Percentiles rank a stretch among this genome's conserved stretches.
Conservation (phyloP, 2,797 vertebrate genomes). For the Smutsia temminckii region DNA sequence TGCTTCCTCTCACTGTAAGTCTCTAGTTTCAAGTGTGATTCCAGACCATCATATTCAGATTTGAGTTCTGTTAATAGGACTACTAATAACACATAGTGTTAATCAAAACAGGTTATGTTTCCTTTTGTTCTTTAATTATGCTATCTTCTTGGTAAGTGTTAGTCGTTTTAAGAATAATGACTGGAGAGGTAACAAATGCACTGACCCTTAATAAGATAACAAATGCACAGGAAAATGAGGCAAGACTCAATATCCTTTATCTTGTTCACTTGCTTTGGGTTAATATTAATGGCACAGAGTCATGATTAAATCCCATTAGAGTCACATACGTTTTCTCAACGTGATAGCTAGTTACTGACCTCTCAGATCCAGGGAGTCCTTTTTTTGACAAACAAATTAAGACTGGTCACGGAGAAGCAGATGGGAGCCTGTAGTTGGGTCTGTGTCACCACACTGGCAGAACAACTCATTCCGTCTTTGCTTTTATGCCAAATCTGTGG, state of each 20-base stretch:
- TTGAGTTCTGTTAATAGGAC: neutral
- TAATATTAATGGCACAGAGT: constrained; percentile 29
- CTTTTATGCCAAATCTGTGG: neutral
- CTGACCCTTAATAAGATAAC: neutral
- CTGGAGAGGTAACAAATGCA: neutral
- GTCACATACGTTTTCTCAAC: neutral
- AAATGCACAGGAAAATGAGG: neutral
- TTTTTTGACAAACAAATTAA: constrained; percentile 13
- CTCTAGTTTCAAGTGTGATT: neutral
- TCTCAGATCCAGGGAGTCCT: neutral
- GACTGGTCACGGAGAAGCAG: neutral
- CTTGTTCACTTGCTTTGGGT: neutral
- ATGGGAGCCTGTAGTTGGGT: neutral
- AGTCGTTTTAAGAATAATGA: constrained; percentile 15
- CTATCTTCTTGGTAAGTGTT: constrained; percentile 13
- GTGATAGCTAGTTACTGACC: neutral
- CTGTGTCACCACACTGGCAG: neutral
- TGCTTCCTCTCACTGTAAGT: neutral
- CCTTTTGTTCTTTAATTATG: neutral
- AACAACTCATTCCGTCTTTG: neutral
- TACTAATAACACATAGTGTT: neutral
- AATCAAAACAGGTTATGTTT: neutral
- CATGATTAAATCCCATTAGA: constrained; percentile 40
- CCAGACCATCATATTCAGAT: neutral
- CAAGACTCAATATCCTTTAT: constrained; percentile 22